Percentiles rank a stretch among this genome's conserved stretches.
Evolutionary conservation across 2,797 vertebrate genomes (phyloP).

Genomic region (Acestrorhynchus altus): DNA sequence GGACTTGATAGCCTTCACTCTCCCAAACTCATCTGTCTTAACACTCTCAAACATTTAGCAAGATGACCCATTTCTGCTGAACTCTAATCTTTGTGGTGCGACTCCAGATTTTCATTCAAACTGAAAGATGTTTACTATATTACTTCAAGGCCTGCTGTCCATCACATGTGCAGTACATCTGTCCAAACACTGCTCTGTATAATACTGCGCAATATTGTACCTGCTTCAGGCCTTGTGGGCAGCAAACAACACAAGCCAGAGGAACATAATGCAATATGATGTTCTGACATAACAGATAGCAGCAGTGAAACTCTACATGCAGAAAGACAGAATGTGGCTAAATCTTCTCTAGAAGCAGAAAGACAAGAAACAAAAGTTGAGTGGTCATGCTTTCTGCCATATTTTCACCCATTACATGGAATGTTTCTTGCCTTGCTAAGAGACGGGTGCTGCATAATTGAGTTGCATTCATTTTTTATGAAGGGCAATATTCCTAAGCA

Average conservation of each 20-base stretch:
- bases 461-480: not conserved
- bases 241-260: not conserved
- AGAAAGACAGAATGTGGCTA: not conserved
- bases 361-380: not conserved
- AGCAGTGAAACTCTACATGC: not conserved
- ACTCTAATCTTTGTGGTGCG: too few species aligned
- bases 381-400: not conserved
- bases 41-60: too few species aligned
- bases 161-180: not conserved
- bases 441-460: conserved; percentile 1
- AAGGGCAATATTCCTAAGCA: not conserved
- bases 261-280: not conserved
- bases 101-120: too few species aligned
- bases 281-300: not conserved
- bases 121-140: not conserved
- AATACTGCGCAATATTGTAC: not conserved
- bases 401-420: not conserved
- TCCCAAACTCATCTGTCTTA: too few species aligned
- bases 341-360: not conserved
- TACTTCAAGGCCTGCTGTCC: not conserved
- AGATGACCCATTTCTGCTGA: too few species aligned
- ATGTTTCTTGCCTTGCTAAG: not conserved
- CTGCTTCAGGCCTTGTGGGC: not conserved
- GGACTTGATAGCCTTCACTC: too few species aligned
- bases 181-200: too few species aligned